Conservation (phyloP, 2,113 vertebrate genomes). For the Colistium nudipinnis region DNA sequence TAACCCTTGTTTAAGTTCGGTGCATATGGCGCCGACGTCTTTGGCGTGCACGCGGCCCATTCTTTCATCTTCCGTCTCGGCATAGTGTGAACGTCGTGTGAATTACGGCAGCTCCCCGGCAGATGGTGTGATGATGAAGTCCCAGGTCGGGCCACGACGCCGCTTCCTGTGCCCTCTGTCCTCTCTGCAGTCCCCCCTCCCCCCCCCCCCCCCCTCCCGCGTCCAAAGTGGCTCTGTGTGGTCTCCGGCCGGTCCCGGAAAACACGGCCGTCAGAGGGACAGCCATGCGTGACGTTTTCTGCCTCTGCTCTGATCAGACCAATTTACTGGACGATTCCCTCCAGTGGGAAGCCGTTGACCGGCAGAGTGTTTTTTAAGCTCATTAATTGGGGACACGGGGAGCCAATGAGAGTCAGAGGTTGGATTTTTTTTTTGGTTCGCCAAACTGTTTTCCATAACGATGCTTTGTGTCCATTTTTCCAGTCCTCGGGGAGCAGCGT, state of each 20-base stretch:
- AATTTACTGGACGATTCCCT: slow-evolving; percentile 56
- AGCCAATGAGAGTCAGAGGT: slow-evolving; percentile 8
- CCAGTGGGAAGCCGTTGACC: slow-evolving; percentile 45
- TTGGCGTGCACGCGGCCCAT: slow-evolving; percentile 16
- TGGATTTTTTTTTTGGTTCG: slow-evolving; percentile 33
- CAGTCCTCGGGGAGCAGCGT: slow-evolving; percentile 8
- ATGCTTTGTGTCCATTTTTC: slow-evolving; percentile 15
- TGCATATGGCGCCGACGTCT: slow-evolving; percentile 5
- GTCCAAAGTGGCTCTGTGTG: slow-evolving; percentile 60
- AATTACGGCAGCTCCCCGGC: slow-evolving; percentile 63
- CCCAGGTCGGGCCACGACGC: slow-evolving; percentile 54
- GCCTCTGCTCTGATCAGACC: slow-evolving; percentile 41
- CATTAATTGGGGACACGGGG: slow-evolving; percentile 42
- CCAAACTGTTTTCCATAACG: slow-evolving; percentile 31
- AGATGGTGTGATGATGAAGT: slow-evolving; percentile 71
- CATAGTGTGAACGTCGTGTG: slow-evolving; percentile 44
- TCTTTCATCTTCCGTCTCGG: slow-evolving; percentile 32
- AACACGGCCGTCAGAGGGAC: slow-evolving; percentile 58
- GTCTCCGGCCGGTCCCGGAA: slow-evolving; percentile 72
- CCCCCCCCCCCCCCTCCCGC: too few relatives aligned
- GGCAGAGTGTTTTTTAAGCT: slow-evolving; percentile 37
- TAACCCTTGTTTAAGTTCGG: slow-evolving; percentile 8
- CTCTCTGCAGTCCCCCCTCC: slow-evolving; percentile 62
- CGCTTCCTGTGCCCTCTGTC: slow-evolving; percentile 60
- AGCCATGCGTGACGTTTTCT: slow-evolving; percentile 37